Base-by-base conservation (phyloP, 2,888 invertebrate species). In the Altica lythri region DNA sequence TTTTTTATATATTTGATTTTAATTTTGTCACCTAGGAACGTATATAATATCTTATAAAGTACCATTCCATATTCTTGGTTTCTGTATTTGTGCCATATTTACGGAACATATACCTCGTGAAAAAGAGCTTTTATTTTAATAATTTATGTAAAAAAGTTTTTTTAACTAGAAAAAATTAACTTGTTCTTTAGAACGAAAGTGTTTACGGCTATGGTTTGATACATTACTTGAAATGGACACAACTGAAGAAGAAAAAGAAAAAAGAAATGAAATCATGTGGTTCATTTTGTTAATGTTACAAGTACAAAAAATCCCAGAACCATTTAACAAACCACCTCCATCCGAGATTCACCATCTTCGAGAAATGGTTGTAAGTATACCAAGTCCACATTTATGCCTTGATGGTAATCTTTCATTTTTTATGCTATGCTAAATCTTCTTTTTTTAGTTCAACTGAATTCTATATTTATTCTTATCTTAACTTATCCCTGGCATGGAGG, bases 231-330 rank as follows among this genome's bases (percentile, higher is more conserved):
- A 69, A 14, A 63, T 77, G 55, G 68, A 68, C 2, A 69, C 66
- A 9, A 68, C 62, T 4, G 55, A 65, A 2, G 71, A 72, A 25
- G 68, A 74, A 49, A 59, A 60, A 19, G 62, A 63, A 53, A 69
- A 69, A 2, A 62, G 78, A 45, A 77, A 78, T 58, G 78, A 78
- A 30, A 78, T 78, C 57, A 77, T 77, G 72, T 76, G 77, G 76
- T 75, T 78, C 47, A 67, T 79, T 46, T 64, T 79, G 12, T 62
- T 78, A 10, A 76, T 78, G 64, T 60, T 79, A 55, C 77, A 78
- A 66, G 73, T 71, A 40, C 75, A 75, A 44, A 72, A 72, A 60
- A 64, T 78, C 6, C 69, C 72, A 4, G 70, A 72, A 44, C 77
- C 77, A 0, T 78, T 78, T 56, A 73, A 72, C 49, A 62, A 61